phyloP scores from a whole-genome alignment of 2,888 invertebrate genomes.

The Thecophora atra region DNA sequence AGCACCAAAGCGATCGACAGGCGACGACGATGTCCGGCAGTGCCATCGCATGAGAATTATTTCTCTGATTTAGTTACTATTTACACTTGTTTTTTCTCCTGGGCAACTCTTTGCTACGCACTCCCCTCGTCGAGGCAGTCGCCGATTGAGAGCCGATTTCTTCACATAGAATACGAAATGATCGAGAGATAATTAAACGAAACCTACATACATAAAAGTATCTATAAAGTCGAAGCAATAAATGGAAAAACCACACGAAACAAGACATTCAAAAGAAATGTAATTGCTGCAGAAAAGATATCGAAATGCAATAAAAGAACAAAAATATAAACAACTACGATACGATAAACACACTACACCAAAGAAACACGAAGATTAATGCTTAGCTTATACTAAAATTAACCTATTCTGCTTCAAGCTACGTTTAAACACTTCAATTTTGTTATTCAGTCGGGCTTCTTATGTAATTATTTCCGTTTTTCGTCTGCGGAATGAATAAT shows the following conservation, averaged over 20 bases:
- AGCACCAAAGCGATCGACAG: conserved; percentile 64
- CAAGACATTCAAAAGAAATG: conserved; percentile 36
- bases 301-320: conserved; percentile 13
- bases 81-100: conserved; percentile 46
- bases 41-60: conserved; percentile 68
- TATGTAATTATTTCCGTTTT: not conserved
- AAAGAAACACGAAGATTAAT: conserved; percentile 22
- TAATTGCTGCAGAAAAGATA: conserved; percentile 26
- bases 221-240: conserved; percentile 37
- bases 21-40: conserved; percentile 67
- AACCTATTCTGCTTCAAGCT: conserved; percentile 22
- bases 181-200: conserved; percentile 31
- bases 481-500: not conserved
- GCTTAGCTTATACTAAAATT: conserved; percentile 8
- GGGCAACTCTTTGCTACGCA: conserved; percentile 21
- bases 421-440: conserved; percentile 21
- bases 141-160: conserved; percentile 47
- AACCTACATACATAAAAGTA: conserved; percentile 32
- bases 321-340: conserved; percentile 20
- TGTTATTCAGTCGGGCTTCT: not conserved
- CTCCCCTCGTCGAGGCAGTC: conserved; percentile 27
- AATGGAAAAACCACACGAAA: conserved; percentile 37
- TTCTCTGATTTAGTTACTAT: conserved; percentile 68
- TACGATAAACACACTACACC: conserved; percentile 1
- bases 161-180: not conserved